Percentiles rank a stretch among this genome's conserved stretches.
Evolutionary conservation across 1,140 invertebrate species (phyloP).

Genomic region (Papilio helenus): DNA sequence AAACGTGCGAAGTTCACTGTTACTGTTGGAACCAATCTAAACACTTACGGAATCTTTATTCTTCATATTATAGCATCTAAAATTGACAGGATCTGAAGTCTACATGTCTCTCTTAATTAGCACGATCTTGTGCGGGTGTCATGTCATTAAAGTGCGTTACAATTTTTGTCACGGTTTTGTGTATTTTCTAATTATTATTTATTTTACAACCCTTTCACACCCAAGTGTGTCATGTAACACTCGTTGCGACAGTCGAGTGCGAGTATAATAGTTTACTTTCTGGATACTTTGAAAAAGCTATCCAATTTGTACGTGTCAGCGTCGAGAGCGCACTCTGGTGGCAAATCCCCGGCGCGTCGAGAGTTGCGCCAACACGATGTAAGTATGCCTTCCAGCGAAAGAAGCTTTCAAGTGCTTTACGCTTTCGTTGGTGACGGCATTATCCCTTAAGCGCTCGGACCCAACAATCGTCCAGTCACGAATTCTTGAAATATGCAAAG

Average conservation of each 20-base stretch:
- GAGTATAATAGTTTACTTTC: slow-evolving; percentile 35
- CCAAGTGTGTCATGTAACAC: background rate
- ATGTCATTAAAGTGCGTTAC: background rate
- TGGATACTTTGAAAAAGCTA: slow-evolving; percentile 37
- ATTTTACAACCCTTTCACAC: slow-evolving; percentile 4
- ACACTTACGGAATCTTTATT: background rate
- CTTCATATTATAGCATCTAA: background rate
- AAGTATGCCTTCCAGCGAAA: slow-evolving; percentile 25
- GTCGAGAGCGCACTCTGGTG: slow-evolving; percentile 34
- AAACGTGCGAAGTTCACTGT: slow-evolving; percentile 14
- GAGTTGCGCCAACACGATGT: slow-evolving; percentile 26
- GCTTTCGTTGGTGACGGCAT: slow-evolving; percentile 19
- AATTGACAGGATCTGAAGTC: background rate
- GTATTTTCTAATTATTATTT: slow-evolving; percentile 11
- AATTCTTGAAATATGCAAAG: slow-evolving; percentile 22
- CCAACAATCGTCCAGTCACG: slow-evolving; percentile 13
- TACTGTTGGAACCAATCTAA: background rate
- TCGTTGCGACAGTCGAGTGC: background rate
- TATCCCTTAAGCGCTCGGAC: slow-evolving; percentile 29
- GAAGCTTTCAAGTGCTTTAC: slow-evolving; percentile 14
- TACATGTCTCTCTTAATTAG: no score
- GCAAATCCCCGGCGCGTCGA: slow-evolving; percentile 28
- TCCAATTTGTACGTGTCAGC: slow-evolving; percentile 38
- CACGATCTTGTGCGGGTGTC: background rate
- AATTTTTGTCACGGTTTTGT: background rate